Base-by-base conservation (phyloP, 2,888 invertebrate genomes). In the Hirtodrosophila alboralis region DNA sequence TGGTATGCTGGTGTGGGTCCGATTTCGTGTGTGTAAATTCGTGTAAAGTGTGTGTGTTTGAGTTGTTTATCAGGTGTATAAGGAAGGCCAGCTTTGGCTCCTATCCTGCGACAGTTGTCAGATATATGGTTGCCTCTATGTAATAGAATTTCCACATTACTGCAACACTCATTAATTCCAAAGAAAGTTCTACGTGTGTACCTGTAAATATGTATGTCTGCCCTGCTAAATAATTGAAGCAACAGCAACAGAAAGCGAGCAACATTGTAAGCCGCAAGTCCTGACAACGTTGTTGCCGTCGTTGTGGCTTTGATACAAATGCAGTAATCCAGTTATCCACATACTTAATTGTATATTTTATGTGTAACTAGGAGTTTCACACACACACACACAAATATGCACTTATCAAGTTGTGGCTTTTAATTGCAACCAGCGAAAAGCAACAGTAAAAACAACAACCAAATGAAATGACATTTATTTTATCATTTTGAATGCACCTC, bases 201-300 rank as follows among this genome's bases (percentile, higher is more conserved):
- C 56, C 56, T 36, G 49, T 52, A 27, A 40, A 14, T 28, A 14
- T 38, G 21, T 44, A 33, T 33, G 38, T 43, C n/a, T 27, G 38
- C 47, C 36, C 58, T 61, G 54, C 36, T 78, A 66, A 77, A 81
- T 84, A 84, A 84, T 72, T 84, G 60, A 79, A 59, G 51, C 43
- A 56, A 26, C 51, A 33, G 37, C 16, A 44, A 36, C 56, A 43
- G 49, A 56, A 56, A 48, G 33, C 33, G 47, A 8, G 18, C 34
- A 43, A 36, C 18, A 44, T 23, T 23, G 23, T 16, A 26, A 52
- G 36, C 33, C 37, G 16, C 49, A 40, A 37, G 44, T 40, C 23
- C 34, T 44, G 33, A 30, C 49, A 26, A 16, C 47, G 12, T 40
- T 27, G 30, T n/a, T 9, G 21, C 40, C 43, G 9, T 44, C 31